These are phyloP conservation scores for Ornithorhynchus anatinus DNA, from an alignment of 2,113 vertebrate species.

Conservation along the genomic window DNA sequence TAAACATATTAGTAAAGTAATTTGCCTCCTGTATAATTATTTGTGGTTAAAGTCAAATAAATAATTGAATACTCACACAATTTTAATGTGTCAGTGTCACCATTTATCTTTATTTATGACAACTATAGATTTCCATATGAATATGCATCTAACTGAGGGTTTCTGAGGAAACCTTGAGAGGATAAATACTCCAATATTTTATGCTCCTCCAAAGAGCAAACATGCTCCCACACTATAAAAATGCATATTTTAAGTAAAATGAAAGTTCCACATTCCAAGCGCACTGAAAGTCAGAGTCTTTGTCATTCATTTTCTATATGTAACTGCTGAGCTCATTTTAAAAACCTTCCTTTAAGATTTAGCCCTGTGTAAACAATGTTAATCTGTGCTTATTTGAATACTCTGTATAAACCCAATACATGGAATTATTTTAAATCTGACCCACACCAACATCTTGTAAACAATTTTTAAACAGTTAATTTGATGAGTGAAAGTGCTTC, in stretches of 20 bases:
- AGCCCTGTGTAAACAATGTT: neutral
- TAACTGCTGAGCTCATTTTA: neutral
- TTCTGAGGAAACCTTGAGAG: neutral
- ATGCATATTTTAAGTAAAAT: neutral
- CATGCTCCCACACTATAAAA: neutral
- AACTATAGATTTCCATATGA: no score
- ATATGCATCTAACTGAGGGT: no score
- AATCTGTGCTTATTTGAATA: neutral
- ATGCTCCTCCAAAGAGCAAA: neutral
- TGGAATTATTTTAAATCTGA: neutral
- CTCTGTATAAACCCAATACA: no score
- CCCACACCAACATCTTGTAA: neutral
- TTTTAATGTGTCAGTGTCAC: neutral
- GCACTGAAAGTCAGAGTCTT: neutral
- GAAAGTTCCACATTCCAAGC: neutral
- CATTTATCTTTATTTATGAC: neutral
- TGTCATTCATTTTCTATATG: neutral
- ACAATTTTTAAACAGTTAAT: slow-evolving; percentile 3
- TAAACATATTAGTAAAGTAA: no score
- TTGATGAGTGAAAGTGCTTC: neutral
- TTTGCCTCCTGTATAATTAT: no score
- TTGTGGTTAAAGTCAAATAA: neutral
- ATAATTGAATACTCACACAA: neutral
- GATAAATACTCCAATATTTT: neutral
- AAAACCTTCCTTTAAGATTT: neutral